Evolutionary conservation across 2,888 invertebrate genomes (phyloP), one percentile per base, ranked within the genome.

Genomic region (Luperina nickerlii): DNA sequence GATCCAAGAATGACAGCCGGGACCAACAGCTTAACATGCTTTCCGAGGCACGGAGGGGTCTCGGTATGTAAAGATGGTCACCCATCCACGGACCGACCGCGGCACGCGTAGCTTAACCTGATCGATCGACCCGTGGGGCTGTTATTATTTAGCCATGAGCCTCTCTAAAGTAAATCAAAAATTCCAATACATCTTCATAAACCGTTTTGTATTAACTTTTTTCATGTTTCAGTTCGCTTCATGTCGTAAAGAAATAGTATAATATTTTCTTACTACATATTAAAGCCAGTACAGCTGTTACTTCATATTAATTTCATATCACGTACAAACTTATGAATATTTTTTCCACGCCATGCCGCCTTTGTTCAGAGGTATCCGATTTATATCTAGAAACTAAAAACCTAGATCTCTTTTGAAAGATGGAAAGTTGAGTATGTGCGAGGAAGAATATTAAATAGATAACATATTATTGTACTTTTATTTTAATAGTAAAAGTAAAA

Each of bases 251-350:
- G 69, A 69, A 69, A 65, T 74, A 38, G n/a, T 63, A 76, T 51
- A 78, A 74, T 51, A 78, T 78, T 69, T 79, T 87, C 78, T 71
- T 76, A 67, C 51, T 67, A 77, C 11, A 68, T 42, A 74, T 71
- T 70, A 63, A 51, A 76, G n/a, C 45, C 42, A 51, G 54, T 84
- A 85, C 84, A 74, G 67, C 62, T 73, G 81, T 24, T 63, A 76
- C 68, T 74, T 85, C 78, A 90, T 90, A 91, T 90, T 92, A 91
- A 91, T 92, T 92, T 91, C 92, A 84, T 86, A 91, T 92, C 92
- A 92, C 92, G 92, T 91, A 86, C 85, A 75, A 81, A 83, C 86
- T 90, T 92, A 91, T 92, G 91, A 92, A 92, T 92, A 92, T 89
- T 90, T 91, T 88, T 88, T 86, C 75, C 77, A 73, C 75, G n/a